These are phyloP conservation scores for Macropus fuliginosus DNA, from an alignment of 2,797 vertebrate genomes.

Conservation along the genomic window DNA sequence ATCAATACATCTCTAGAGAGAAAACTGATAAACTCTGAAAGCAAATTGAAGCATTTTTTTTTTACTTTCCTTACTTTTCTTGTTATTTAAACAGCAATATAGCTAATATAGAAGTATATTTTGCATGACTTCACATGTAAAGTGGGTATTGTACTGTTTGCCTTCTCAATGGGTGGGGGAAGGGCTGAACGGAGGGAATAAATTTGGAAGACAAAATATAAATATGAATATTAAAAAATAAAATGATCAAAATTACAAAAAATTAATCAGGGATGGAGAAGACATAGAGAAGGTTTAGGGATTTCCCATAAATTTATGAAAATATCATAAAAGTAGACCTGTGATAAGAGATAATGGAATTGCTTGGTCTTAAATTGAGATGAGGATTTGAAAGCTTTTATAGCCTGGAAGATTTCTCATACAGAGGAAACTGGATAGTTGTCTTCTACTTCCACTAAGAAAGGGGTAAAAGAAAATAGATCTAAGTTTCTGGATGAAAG, in stretches of 20 bases:
- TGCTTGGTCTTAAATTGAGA: not conserved
- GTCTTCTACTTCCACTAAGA: not conserved
- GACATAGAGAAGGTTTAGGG: not conserved
- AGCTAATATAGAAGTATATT: not conserved
- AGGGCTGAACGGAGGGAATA: not conserved
- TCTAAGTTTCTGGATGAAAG: not conserved
- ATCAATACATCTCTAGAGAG: not conserved
- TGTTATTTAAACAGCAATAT: not conserved
- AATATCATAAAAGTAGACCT: constrained; percentile 21
- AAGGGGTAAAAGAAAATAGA: constrained; percentile 8
- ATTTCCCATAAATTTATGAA: not conserved
- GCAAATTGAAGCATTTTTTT: not conserved
- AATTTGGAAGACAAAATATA: not conserved
- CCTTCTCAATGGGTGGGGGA: not conserved
- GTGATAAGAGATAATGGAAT: not conserved
- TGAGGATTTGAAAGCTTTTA: not conserved
- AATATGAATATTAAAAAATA: not conserved
- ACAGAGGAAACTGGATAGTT: not conserved
- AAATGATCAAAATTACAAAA: not conserved
- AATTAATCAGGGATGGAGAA: not conserved
- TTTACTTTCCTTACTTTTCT: not conserved
- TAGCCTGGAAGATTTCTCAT: not conserved
- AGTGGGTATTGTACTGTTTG: not conserved
- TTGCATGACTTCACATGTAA: not conserved
- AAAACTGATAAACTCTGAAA: not conserved